These are phyloP conservation scores for Drosophila punjabiensis DNA, from an alignment of 1,140 invertebrate species.

Conservation along the genomic window DNA sequence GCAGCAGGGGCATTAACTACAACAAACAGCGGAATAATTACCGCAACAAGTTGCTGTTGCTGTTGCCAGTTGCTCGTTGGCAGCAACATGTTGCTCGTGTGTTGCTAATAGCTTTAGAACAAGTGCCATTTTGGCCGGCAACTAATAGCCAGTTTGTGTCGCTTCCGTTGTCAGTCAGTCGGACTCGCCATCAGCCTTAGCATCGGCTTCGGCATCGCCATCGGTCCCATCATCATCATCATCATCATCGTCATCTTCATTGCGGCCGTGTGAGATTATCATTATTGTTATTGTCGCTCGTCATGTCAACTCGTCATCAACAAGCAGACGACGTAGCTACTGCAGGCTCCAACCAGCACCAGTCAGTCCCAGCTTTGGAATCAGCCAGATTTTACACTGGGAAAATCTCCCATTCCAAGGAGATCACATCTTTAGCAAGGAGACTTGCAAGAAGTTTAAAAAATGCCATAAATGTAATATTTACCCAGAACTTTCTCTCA, in stretches of 20 bases:
- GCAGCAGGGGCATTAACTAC: slow-evolving; percentile 30
- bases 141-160: slow-evolving; percentile 83
- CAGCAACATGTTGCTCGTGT: slow-evolving; percentile 63
- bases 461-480: neutral
- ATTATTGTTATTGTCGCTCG: slow-evolving; percentile 84
- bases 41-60: slow-evolving; percentile 72
- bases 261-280: slow-evolving; percentile 71
- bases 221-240: slow-evolving; percentile 33
- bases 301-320: slow-evolving; percentile 84
- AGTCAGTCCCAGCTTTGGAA: neutral
- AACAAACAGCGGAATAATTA: slow-evolving; percentile 69
- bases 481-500: neutral
- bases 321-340: slow-evolving; percentile 47
- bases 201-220: slow-evolving; percentile 35
- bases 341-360: slow-evolving; percentile 8
- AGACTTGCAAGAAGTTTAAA: neutral
- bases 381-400: neutral
- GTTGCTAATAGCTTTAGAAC: slow-evolving; percentile 82
- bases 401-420: neutral
- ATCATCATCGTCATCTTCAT: slow-evolving; percentile 49
- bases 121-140: slow-evolving; percentile 82
- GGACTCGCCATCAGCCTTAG: slow-evolving; percentile 30
- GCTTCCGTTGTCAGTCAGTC: slow-evolving; percentile 76
- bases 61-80: slow-evolving; percentile 34
- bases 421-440: neutral